A percentile compares a stretch with the other conserved stretches of the same genome.
Evolutionary conservation across 2,888 invertebrate species (phyloP).

Genomic region (Sminthurides aquaticus): DNA sequence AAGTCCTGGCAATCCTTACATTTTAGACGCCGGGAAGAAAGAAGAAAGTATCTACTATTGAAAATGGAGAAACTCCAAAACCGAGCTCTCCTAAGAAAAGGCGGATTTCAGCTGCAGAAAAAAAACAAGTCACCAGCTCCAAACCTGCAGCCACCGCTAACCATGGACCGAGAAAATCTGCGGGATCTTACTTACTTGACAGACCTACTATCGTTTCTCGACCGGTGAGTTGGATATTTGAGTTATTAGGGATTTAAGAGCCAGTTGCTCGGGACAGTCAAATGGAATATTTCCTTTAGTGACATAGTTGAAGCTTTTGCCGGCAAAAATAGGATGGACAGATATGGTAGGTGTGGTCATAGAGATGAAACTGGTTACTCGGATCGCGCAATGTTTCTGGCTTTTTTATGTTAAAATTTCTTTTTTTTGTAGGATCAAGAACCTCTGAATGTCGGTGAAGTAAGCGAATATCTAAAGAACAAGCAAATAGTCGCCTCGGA

Average conservation of each 20-base stretch:
- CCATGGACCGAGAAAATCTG: slow-evolving; percentile 51
- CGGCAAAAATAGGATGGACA: no score
- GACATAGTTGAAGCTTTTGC: no score
- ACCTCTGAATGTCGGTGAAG: slow-evolving; percentile 66
- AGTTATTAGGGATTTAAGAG: slow-evolving; percentile 17
- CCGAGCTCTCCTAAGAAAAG: slow-evolving; percentile 20
- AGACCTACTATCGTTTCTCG: slow-evolving; percentile 61
- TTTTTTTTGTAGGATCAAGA: slow-evolving; percentile 58
- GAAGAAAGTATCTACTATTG: slow-evolving; percentile 21
- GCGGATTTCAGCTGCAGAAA: slow-evolving; percentile 17
- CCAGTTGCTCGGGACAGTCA: no score
- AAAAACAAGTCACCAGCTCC: slow-evolving; percentile 4
- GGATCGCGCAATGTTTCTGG: no score
- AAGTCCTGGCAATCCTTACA: no score
- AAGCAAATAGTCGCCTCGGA: slow-evolving; percentile 79
- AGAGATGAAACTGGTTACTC: no score
- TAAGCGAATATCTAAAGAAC: slow-evolving; percentile 68
- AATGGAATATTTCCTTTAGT: no score
- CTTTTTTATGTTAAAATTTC: no score
- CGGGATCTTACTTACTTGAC: slow-evolving; percentile 56
- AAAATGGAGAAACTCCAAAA: slow-evolving; percentile 25
- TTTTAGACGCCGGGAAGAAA: slow-evolving; percentile 21
- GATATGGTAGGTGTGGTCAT: no score
- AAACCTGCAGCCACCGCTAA: slow-evolving; percentile 28
- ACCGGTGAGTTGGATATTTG: slow-evolving; percentile 59